Conservation (phyloP, 2,888 invertebrate genomes). For the Drosophila quinaria region DNA sequence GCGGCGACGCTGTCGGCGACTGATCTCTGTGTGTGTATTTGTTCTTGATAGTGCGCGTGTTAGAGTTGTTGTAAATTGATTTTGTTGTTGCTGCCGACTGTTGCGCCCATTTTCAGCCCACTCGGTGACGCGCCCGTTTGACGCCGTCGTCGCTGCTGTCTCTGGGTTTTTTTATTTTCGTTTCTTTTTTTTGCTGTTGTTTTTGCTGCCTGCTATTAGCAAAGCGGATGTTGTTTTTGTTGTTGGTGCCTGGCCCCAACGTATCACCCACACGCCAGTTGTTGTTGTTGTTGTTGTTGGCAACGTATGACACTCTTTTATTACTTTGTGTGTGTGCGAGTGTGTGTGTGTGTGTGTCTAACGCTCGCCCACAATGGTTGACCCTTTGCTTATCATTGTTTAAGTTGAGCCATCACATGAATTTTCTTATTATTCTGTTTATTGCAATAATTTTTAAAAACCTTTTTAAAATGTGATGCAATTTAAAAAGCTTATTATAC, state of each 20-base stretch:
- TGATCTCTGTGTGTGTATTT: constrained; percentile 68
- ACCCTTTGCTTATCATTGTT: constrained; percentile 61
- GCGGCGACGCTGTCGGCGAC: constrained; percentile 40
- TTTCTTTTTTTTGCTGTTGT: constrained; percentile 32
- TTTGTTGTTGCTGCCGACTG: constrained; percentile 62
- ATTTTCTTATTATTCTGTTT: background rate
- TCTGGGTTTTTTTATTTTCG: constrained; percentile 44
- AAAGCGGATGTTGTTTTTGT: constrained; percentile 79
- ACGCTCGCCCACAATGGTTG: constrained; percentile 66
- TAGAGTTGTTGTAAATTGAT: constrained; percentile 76
- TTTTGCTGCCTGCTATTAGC: constrained; percentile 71
- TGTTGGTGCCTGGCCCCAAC: constrained; percentile 48
- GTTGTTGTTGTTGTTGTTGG: constrained; percentile 53
- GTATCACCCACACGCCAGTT: constrained; percentile 66
- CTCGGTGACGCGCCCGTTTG: constrained; percentile 70
- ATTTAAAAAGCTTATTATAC: constrained; percentile 2
- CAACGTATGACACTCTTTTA: constrained; percentile 67
- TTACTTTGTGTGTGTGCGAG: constrained; percentile 24
- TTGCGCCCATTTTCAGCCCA: constrained; percentile 85
- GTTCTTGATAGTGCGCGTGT: constrained; percentile 71
- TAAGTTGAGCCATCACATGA: constrained; percentile 5
- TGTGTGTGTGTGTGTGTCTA: constrained; percentile 30
- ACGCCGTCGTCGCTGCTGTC: constrained; percentile 52
- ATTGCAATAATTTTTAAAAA: background rate
- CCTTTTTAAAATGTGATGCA: constrained; percentile 3